Percentiles rank a stretch among this genome's conserved stretches.
These are phyloP conservation scores for Zaprionus ornatus DNA, from an alignment of 1,140 invertebrate genomes.

Conservation along the genomic window DNA sequence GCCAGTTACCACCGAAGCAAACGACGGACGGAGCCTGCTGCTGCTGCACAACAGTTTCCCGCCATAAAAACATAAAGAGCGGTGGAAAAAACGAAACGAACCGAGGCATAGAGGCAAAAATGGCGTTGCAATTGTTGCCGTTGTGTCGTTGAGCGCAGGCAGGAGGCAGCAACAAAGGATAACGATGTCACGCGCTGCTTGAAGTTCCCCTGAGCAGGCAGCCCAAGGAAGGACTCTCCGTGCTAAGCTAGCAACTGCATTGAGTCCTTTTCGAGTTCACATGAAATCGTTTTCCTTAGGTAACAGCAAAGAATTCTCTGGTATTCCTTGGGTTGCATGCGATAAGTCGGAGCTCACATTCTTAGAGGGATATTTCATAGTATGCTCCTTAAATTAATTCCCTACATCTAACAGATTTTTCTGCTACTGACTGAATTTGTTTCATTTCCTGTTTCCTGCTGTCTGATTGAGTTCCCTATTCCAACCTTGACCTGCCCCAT, in stretches of 20 bases:
- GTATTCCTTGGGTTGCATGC: too few species aligned
- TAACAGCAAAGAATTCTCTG: neutral
- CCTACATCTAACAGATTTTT: neutral
- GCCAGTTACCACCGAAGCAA: conserved; percentile 30
- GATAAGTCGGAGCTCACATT: too few species aligned
- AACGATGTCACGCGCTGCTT: conserved; percentile 78
- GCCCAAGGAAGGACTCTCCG: neutral
- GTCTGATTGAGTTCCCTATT: conserved; percentile 24
- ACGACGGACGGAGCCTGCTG: conserved; percentile 34
- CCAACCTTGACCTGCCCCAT: neutral
- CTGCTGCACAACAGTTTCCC: conserved; percentile 52
- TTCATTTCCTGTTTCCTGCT: conserved; percentile 11
- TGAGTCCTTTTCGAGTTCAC: conserved; percentile 2
- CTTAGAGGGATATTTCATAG: neutral
- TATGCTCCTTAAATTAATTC: neutral
- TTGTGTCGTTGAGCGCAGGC: conserved; percentile 6
- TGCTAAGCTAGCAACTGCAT: conserved; percentile 16
- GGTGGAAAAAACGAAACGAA: conserved; percentile 33
- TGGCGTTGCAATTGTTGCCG: conserved; percentile 50
- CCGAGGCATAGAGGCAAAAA: conserved; percentile 28
- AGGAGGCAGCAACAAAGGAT: conserved; percentile 56
- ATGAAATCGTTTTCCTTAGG: conserved; percentile 6
- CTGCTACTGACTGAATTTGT: neutral
- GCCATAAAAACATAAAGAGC: conserved; percentile 55
- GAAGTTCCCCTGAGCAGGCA: conserved; percentile 42